Evolutionary conservation across 1,140 invertebrate species (phyloP), one percentile per base, ranked within the genome.

Genomic region (Whitmania pigra): DNA sequence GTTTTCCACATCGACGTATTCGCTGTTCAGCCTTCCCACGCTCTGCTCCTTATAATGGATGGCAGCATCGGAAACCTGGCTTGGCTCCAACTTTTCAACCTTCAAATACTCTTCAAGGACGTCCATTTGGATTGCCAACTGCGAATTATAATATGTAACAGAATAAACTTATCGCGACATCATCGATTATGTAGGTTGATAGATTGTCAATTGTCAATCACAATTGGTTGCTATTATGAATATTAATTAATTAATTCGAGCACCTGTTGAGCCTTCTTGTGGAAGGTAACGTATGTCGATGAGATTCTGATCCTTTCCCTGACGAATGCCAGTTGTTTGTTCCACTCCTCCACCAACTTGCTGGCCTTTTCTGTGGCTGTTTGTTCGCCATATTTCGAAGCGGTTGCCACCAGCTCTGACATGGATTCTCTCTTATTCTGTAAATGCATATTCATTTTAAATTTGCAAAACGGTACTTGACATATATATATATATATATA

Each of bases 261-360:
- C 75, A 84, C 83, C 77, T 87, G 85, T 57, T 87, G 85, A 49
- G 88, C 87, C 31, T 87, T 84, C 77, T 87, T 85, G 75, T 90
- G 88, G 81, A 91, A 90, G 74, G 89, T 86, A 49, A 89, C 86
- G 76, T 90, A 90, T 71, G 86, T 78, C 71, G 86, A 85, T 36
- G 86, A 84, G 40, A 85, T 77, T 57, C 78, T 77, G 71, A 90
- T 85, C 72, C 90, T 85, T 69, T 83, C 84, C 73, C 89, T 85
- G 0, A 90, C 79, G 20, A 86, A 77, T 71, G 84, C 85, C 74
- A 88, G 87, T 0, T 89, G 82, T 54, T 86, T 83, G 22, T 85
- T 81, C 87, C 89, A 90, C 54, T 87, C 84, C 49, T 87, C 84
- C 70, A 84, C 82, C 11, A 90, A 78, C 0, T 85, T 79, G 27